A percentile compares a stretch with the other conserved stretches of the same genome.
Conservation (phyloP, 2,113 vertebrate species). For the Myotis brandtii region DNA sequence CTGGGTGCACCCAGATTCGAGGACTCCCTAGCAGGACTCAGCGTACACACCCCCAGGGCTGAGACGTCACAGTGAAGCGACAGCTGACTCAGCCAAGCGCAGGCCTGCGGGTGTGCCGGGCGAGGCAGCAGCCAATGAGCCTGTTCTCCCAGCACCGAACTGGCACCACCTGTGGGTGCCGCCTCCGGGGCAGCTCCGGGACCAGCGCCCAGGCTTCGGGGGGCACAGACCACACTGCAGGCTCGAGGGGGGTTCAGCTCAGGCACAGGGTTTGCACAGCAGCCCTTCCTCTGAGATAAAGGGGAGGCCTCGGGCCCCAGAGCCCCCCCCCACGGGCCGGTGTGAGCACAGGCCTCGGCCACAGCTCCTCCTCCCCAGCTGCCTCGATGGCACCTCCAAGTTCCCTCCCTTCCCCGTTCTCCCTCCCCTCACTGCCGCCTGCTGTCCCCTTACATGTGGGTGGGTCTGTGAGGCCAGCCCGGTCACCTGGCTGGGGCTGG, state of each 20-base stretch:
- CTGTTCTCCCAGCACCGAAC: not conserved
- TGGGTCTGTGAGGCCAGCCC: not conserved
- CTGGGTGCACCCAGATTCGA: not conserved
- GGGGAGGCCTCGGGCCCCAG: not conserved
- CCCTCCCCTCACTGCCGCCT: fast-evolving
- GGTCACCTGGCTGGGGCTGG: too few relatives aligned
- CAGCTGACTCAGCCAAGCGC: fast-evolving
- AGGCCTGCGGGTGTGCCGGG: too few relatives aligned
- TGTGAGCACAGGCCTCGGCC: too few relatives aligned
- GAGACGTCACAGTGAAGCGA: not conserved
- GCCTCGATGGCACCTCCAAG: not conserved
- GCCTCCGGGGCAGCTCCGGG: not conserved
- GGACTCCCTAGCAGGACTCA: not conserved
- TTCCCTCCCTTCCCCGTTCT: not conserved
- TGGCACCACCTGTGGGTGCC: fast-evolving
- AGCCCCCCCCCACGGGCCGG: not conserved
- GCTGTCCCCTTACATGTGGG: fast-evolving
- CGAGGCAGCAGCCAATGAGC: too few relatives aligned
- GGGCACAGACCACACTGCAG: not conserved
- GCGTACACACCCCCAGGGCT: not conserved
- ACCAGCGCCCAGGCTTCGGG: fast-evolving
- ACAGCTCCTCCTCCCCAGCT: not conserved
- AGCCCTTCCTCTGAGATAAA: not conserved
- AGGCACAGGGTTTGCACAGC: not conserved
- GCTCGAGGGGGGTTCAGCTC: not conserved